Percentiles rank a stretch among this genome's conserved stretches.
Evolutionary conservation across 2,797 vertebrate species (phyloP).

Genomic region (Sebastolobus alascanus): DNA sequence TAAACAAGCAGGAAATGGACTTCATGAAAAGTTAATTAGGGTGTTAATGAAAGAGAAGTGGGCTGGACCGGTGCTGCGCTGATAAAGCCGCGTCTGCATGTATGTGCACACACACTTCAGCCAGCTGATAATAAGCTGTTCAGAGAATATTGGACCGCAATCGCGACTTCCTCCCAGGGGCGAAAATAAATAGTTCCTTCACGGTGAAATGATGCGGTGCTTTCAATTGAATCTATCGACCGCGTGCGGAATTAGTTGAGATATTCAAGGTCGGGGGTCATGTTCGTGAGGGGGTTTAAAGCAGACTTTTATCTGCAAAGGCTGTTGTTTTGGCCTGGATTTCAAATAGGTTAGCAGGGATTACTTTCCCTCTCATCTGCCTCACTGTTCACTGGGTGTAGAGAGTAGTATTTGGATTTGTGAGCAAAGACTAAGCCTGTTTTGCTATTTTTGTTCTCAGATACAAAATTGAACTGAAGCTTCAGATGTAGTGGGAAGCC

Average conservation of each 20-base stretch:
- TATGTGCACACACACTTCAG: neutral
- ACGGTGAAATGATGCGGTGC: constrained; percentile 14
- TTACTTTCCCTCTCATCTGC: constrained; percentile 57
- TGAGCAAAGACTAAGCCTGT: constrained; percentile 35
- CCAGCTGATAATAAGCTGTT: constrained; percentile 47
- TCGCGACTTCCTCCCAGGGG: constrained; percentile 19
- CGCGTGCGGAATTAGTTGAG: neutral
- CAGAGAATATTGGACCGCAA: constrained; percentile 32
- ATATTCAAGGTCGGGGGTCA: constrained; percentile 35
- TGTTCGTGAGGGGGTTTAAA: constrained; percentile 49
- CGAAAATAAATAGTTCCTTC: constrained; percentile 33
- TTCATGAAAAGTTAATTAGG: constrained; percentile 82
- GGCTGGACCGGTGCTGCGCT: constrained; percentile 44
- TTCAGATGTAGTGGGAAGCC: neutral
- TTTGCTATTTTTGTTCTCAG: constrained; percentile 25
- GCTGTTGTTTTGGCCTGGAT: constrained; percentile 59
- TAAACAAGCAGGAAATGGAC: constrained; percentile 73
- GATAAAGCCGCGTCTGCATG: constrained; percentile 58
- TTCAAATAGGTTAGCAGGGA: constrained; percentile 59
- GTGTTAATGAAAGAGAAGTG: constrained; percentile 74
- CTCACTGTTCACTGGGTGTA: constrained; percentile 28
- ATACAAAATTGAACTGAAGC: neutral
- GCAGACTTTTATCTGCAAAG: constrained; percentile 57
- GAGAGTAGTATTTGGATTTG: constrained; percentile 44
- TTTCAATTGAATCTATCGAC: constrained; percentile 37